Evolutionary conservation across 2,797 vertebrate species (phyloP), one percentile per base, ranked within the genome.

Genomic region (Phrynocephalus forsythii): DNA sequence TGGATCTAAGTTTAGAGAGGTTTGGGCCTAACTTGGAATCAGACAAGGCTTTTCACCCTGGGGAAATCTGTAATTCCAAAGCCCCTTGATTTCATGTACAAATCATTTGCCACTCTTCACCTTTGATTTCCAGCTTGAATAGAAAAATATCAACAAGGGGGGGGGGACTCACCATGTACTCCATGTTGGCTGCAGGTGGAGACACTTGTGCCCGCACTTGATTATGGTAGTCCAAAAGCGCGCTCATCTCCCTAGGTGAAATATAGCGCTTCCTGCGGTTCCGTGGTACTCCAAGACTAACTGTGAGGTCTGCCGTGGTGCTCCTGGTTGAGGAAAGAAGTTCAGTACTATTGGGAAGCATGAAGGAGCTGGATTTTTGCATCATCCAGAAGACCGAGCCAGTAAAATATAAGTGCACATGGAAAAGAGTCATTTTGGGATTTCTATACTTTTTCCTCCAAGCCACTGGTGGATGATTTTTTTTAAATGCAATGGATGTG

Each of bases 131-230:
- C 52, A 56, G 5, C 10, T 56, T 56, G 52, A 56, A 15, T 11
- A 56, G 9, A 56, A 56, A 56, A 56, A 56, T 56, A 84, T 52
- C 26, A 81, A 5, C 50, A 75, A 84, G 38, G 38, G 38, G 38
- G 38, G 38, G 38, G 15, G 76, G 71, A 94, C 97, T 98, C 96
- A 99, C 98, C 98, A 98, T 98, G 60, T 97, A 97, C 89, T 99
- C 98, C 98, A 98, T 99, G 78, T 98, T 98, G 84, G 98, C 97
- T 0, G 98, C 98, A 0, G 97, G 96, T 1, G 98, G 98, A 22
- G 95, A 96, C 77, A 98, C 98, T 86, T 97, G 97, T 3, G 98
- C 97, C 50, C 98, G 95, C 86, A 98, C 97, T 71, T 96, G 96
- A 96, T 98, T 99, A 95, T 99, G 98, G 88, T 97, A 98, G 79